Evolutionary conservation across 1,140 invertebrate genomes (phyloP).

Genomic region (Myzus persicae): DNA sequence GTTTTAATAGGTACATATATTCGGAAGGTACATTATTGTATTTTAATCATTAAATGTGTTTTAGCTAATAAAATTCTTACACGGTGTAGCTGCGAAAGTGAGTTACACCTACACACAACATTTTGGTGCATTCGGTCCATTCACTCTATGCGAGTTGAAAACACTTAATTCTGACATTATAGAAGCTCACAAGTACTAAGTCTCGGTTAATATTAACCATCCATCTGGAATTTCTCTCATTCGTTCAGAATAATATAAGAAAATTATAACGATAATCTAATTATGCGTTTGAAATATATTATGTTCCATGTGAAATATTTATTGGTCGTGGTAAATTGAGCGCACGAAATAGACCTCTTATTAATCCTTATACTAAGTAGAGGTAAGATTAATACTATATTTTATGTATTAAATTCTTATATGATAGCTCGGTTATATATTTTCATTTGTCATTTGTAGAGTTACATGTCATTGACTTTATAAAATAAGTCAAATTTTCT

Average conservation of each 20-base stretch:
- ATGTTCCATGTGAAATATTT: neutral
- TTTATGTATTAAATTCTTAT: neutral
- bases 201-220: neutral
- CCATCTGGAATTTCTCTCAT: neutral
- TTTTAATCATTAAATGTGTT: neutral
- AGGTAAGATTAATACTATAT: neutral
- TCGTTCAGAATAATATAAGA: neutral
- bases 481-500: too few relatives aligned
- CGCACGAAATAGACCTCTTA: too few relatives aligned
- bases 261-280: neutral
- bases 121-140: neutral
- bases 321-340: neutral
- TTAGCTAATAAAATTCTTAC: neutral
- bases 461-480: too few relatives aligned
- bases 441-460: neutral
- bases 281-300: neutral
- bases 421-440: neutral
- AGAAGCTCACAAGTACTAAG: neutral
- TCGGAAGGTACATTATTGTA: neutral
- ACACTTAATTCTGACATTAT: neutral
- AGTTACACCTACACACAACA: neutral
- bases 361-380: too few relatives aligned
- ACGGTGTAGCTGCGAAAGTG: too few relatives aligned
- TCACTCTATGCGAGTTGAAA: neutral
- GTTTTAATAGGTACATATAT: too few relatives aligned